Percentiles rank a stretch among this genome's conserved stretches.
These are phyloP conservation scores for Drosophila rufa DNA, from an alignment of 1,140 invertebrate genomes.

Conservation along the genomic window DNA sequence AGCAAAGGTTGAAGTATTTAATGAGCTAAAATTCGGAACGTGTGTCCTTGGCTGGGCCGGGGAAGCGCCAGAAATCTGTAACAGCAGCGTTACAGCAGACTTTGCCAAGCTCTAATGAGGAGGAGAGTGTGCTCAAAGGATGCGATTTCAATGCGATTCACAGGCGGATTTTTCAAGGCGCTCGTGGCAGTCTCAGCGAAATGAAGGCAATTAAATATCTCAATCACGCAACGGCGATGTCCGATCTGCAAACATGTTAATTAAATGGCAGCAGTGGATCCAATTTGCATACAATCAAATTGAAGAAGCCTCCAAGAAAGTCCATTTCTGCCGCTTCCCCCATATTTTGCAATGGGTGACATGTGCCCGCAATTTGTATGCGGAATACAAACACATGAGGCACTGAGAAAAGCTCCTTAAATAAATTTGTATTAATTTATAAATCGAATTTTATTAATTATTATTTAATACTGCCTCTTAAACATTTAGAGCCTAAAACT, in stretches of 20 bases:
- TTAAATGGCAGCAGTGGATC: conserved; percentile 42
- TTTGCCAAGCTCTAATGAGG: conserved; percentile 41
- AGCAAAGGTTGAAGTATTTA: conserved; percentile 77
- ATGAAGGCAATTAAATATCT: conserved; percentile 37
- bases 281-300: conserved; percentile 63
- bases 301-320: conserved; percentile 57
- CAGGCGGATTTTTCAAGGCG: conserved; percentile 10
- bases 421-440: background rate
- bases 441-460: background rate
- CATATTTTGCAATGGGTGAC: conserved; percentile 52
- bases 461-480: no score
- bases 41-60: conserved; percentile 60
- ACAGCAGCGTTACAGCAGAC: conserved; percentile 13
- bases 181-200: background rate
- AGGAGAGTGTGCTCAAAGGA: conserved; percentile 24
- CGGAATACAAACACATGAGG: conserved; percentile 47
- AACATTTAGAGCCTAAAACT: no score
- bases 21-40: conserved; percentile 75
- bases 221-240: conserved; percentile 31
- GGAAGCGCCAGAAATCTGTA: conserved; percentile 40
- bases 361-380: conserved; percentile 74
- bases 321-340: conserved; percentile 37
- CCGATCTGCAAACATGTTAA: conserved; percentile 49
- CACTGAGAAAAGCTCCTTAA: conserved; percentile 4
- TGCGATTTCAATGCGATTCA: conserved; percentile 30